These are phyloP conservation scores for Scarus forsteni DNA, from an alignment of 2,797 vertebrate genomes.

Conservation along the genomic window DNA sequence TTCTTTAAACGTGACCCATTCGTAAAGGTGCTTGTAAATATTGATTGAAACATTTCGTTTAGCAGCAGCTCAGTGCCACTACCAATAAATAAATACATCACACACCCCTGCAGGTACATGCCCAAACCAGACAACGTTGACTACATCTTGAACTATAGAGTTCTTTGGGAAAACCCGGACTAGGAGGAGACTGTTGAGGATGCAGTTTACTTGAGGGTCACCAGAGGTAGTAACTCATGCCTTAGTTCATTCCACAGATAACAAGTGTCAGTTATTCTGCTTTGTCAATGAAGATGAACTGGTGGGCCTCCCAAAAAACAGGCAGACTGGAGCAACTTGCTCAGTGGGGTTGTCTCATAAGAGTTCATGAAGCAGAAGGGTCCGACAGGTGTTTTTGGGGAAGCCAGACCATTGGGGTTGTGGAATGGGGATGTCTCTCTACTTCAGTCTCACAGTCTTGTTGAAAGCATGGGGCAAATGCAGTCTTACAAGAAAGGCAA, in stretches of 20 bases:
- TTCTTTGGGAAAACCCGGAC: constrained; percentile 46
- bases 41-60: constrained; percentile 51
- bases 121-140: constrained; percentile 62
- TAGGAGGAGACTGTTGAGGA: constrained; percentile 40
- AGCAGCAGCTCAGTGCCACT: constrained; percentile 57
- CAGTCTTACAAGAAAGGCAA: constrained; percentile 73
- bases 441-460: constrained; percentile 43
- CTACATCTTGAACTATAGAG: constrained; percentile 43
- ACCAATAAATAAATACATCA: constrained; percentile 86
- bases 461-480: constrained; percentile 57
- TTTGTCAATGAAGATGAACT: constrained; percentile 46
- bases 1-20: constrained; percentile 50
- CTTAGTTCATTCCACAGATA: constrained; percentile 58
- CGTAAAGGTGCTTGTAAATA: constrained; percentile 62
- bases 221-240: constrained; percentile 79
- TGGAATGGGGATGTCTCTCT: not conserved
- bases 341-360: constrained; percentile 24
- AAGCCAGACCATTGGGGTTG: constrained; percentile 22
- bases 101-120: constrained; percentile 58
- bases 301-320: constrained; percentile 21
- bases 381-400: constrained; percentile 6
- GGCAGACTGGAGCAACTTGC: constrained; percentile 32
- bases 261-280: constrained; percentile 53
- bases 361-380: constrained; percentile 48
- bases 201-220: constrained; percentile 50